A percentile compares a stretch with the other conserved stretches of the same genome.
Conservation (phyloP, 1,140 invertebrate species). For the Eupristina koningsbergeri region DNA sequence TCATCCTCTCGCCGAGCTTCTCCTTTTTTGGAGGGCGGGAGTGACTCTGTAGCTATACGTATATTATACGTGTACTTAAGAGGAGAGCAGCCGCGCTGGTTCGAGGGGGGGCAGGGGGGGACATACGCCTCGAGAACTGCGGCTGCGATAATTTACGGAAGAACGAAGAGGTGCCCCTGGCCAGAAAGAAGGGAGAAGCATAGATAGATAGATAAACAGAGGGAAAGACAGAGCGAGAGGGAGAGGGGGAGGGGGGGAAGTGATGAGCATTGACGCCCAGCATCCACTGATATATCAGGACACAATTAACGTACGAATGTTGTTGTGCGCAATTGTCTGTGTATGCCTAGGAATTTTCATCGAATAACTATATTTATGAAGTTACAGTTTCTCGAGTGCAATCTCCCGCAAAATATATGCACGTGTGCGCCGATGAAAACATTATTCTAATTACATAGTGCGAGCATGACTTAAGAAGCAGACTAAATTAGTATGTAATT, state of each 20-base stretch:
- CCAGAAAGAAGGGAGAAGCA: conserved; percentile 9
- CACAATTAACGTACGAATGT: neutral
- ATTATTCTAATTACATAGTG: conserved; percentile 33
- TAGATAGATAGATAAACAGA: too few species aligned
- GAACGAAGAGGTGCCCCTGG: conserved; percentile 28
- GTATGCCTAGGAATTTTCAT: conserved; percentile 12
- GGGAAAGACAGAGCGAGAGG: neutral
- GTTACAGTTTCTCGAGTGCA: neutral
- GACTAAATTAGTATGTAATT: conserved; percentile 21
- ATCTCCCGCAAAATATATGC: neutral
- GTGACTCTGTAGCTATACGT: neutral
- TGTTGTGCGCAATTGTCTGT: neutral
- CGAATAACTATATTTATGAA: conserved; percentile 20
- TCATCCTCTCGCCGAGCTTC: conserved; percentile 6
- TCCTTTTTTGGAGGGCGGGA: conserved; percentile 15
- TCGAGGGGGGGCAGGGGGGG: neutral
- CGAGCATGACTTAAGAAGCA: neutral
- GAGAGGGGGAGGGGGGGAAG: neutral
- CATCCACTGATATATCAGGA: conserved; percentile 17
- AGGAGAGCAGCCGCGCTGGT: neutral
- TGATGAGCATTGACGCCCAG: neutral
- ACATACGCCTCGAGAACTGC: conserved; percentile 25
- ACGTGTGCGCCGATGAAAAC: conserved; percentile 9
- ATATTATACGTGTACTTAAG: conserved; percentile 4
- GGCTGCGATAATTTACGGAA: conserved; percentile 54